phyloP scores from a whole-genome alignment of 2,888 invertebrate genomes.

The Rhamphomyia laevipes region DNA sequence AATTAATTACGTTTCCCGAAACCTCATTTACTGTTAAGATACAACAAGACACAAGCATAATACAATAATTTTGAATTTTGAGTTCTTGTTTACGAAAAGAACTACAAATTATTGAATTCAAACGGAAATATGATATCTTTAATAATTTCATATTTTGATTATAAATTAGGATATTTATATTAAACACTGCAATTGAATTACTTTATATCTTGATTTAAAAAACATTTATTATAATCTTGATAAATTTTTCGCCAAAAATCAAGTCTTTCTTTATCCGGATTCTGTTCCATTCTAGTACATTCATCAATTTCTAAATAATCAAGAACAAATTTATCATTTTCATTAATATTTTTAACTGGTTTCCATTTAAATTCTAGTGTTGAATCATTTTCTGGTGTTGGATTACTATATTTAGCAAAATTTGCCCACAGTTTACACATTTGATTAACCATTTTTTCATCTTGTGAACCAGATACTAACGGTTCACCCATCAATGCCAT shows the following conservation, averaged over 20 bases:
- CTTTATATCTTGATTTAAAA: too few species aligned
- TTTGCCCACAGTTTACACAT: constrained; percentile 50
- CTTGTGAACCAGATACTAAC: constrained; percentile 17
- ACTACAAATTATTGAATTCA: too few species aligned
- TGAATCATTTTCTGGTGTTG: constrained; percentile 22
- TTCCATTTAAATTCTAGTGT: constrained; percentile 22
- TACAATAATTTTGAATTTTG: too few species aligned
- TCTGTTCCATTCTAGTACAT: constrained; percentile 22
- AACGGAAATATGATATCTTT: too few species aligned
- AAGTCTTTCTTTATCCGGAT: constrained; percentile 28
- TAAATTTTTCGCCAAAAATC: constrained; percentile 26
- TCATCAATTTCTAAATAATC: constrained; percentile 29
- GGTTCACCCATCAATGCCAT: constrained; percentile 1
- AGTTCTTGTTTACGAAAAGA: too few species aligned
- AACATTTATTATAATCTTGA: too few species aligned
- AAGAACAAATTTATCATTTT: constrained; percentile 17
- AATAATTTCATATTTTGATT: too few species aligned
- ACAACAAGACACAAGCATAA: too few species aligned
- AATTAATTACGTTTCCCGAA: too few species aligned
- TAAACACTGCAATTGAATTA: too few species aligned
- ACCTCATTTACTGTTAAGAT: too few species aligned
- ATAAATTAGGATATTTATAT: too few species aligned
- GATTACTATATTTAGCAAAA: constrained; percentile 46
- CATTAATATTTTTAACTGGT: constrained; percentile 17
- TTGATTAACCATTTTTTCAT: constrained; percentile 33